Base-by-base conservation (phyloP, 2,888 invertebrate species). In the Ochlodes sylvanus region DNA sequence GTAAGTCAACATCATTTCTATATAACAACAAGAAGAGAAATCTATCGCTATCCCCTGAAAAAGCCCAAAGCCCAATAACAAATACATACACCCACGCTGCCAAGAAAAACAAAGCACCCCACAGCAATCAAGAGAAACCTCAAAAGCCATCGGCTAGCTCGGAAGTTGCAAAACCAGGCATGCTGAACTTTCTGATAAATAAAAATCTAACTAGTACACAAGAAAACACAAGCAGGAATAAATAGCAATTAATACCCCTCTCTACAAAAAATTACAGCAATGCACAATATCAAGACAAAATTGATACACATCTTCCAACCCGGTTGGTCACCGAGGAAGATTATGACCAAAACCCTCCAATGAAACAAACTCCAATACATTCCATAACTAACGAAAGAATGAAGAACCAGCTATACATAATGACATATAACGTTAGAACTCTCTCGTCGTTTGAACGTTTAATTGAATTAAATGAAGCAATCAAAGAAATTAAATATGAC, bases 291-390 rank as follows among this genome's bases (percentile, higher is more conserved):
- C n/a, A n/a, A n/a, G n/a, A 38, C 2, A 56, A 15, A 38, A n/a
- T n/a, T n/a, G n/a, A 56, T 4, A 5, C 10, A 7, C 56, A 65
- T 69, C 72, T 70, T 69, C 71, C 70, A n/a, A n/a, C n/a, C n/a
- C n/a, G n/a, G n/a, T n/a, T n/a, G n/a, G n/a, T n/a, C n/a, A n/a
- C n/a, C n/a, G 69, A 73, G 70, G 69, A 61, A 68, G 70, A 71
- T 32, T 7, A 71, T 3, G 72, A 74, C 72, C 73, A 70, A 19
- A 71, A 72, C 71, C 73, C 72, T 72, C 71, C 57, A 71, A 68
- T 42, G 14, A 63, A 67, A n/a, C n/a, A n/a, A n/a, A n/a, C n/a
- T n/a, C n/a, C n/a, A n/a, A n/a, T n/a, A n/a, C n/a, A n/a, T n/a
- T n/a, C n/a, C n/a, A n/a, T n/a, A n/a, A n/a, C n/a, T n/a, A n/a